Base-by-base conservation (phyloP, 23 tunicate species). In the Styela plicata region DNA sequence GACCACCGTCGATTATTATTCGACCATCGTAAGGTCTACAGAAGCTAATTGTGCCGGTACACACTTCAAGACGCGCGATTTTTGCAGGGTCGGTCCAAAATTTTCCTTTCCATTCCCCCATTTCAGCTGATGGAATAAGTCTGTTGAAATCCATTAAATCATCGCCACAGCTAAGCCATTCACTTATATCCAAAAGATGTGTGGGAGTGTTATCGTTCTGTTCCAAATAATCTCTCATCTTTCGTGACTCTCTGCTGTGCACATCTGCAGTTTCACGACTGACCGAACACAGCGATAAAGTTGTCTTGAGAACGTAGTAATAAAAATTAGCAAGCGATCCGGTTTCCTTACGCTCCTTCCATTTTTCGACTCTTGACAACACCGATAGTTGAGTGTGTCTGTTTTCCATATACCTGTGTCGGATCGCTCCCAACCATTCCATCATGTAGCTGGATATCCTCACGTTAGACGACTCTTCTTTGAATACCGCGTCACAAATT, bases 361-460 rank as follows among this genome's bases (percentile, higher is more conserved):
- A 76, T 57, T 2, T 52, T 53, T 44, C 65, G 19, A 76, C 65
- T 17, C 36, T 36, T 23, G 81, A 36, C n/a, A 44, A 57, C 17
- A 76, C 81, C 17, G 37, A 68, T 7, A 31, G 22, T 21, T 21
- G 65, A 44, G 68, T 44, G 31, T 76, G 44, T 7, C 7, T 44
- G 28, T 21, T 36, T 20, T 0, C 0, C 64, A 76, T 25, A 30
- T 29, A 22, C 33, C 27, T 53, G 1, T 76, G 81, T 0, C 93
- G 83, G 69, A 88, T 83, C 0, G 87, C 87, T 33, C 83, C 63
- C 17, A 88, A 36, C 93, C 93, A 88, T 53, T 88, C 93, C 32
- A 67, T 63, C 80, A 83, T 85, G 63, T 88, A 79, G 17, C 36
- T 70, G 1, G 84, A 83, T 0, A 88, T 62, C 0, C 34, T 57